Conservation (phyloP, 2,888 invertebrate genomes). For the Acanthacorydalis orientalis region DNA sequence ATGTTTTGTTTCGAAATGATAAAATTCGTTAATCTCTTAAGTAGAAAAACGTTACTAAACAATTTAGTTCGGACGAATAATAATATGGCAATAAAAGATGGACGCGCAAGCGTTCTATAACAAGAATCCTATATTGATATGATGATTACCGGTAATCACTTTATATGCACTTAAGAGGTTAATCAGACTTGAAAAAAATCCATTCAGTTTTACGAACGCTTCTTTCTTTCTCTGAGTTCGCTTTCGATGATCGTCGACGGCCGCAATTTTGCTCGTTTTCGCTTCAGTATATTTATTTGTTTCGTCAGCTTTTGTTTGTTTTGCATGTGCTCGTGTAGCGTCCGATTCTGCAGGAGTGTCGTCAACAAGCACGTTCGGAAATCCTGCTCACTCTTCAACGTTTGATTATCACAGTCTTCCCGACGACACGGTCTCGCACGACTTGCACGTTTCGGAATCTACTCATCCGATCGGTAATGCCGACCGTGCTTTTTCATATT, state of each 20-base stretch:
- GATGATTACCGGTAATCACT: too few species aligned
- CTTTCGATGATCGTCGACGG: slow-evolving; percentile 5
- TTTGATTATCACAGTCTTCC: slow-evolving; percentile 30
- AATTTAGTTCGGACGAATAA: too few species aligned
- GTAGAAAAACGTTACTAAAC: too few species aligned
- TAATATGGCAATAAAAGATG: too few species aligned
- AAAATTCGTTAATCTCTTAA: too few species aligned
- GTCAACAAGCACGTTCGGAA: slow-evolving; percentile 15
- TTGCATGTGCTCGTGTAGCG: slow-evolving; percentile 16
- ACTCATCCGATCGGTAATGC: slow-evolving; percentile 5
- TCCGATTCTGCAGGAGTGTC: slow-evolving; percentile 29
- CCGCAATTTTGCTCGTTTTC: too few species aligned
- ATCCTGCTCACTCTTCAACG: slow-evolving; percentile 24
- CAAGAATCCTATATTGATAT: too few species aligned
- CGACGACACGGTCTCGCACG: slow-evolving; percentile 15
- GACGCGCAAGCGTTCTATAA: too few species aligned
- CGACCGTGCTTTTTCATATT: not conserved
- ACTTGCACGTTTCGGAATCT: slow-evolving; percentile 4
- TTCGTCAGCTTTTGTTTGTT: slow-evolving; percentile 14
- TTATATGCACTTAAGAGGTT: too few species aligned
- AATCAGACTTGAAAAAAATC: too few species aligned
- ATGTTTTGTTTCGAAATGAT: too few species aligned
- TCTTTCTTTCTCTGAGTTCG: slow-evolving; percentile 2
- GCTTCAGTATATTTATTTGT: slow-evolving; percentile 10
- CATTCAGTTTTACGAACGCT: slow-evolving; percentile 10